Evolutionary conservation across 2,888 invertebrate species (phyloP), one percentile per base, ranked within the genome.

Genomic region (Biston stratarius): DNA sequence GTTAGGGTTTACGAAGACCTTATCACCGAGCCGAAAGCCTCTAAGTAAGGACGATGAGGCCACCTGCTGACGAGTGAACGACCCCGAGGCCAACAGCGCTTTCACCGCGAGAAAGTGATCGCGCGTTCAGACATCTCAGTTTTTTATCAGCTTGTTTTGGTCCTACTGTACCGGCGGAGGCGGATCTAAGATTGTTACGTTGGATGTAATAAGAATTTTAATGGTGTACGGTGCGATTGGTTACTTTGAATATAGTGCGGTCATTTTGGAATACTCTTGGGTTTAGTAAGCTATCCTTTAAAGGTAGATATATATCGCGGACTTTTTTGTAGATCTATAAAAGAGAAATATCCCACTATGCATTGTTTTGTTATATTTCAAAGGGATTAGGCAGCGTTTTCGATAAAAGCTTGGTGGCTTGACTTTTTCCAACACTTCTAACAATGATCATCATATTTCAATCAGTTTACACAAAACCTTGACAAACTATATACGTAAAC

Each of bases 41-140:
- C 6, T 2, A 24, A 42, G 0, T 36, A 48, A 67, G 67, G 67
- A 67, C 67, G 63, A 68, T 60, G 36, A 60, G 63, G 60, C 67
- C 67, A 68, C 67, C 67, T 68, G 67, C 34, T 14, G 45, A 15
- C 40, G 47, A 67, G 67, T 67, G 40, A 67, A 67, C 49, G 67
- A 63, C 67, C 67, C 33, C 66, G 52, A 7, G 44, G 57, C 68
- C 75, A 80, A 74, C 75, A 75, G 68, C 38, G 71, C 80, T 82
- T 81, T 81, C 82, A 74, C 79, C 75, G 48, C 45, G 74, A 77
- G 81, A 82, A 82, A 82, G 81, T 80, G 70, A 76, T 79, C 75
- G 71, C 49, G 62, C 76, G 70, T 74, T 73, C 73, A 48, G 70
- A 64, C 76, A 71, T 74, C 72, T 80, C 72, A 73, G 73, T 74